These are phyloP conservation scores for Sipha flava DNA, from an alignment of 1,140 invertebrate genomes.

Conservation along the genomic window DNA sequence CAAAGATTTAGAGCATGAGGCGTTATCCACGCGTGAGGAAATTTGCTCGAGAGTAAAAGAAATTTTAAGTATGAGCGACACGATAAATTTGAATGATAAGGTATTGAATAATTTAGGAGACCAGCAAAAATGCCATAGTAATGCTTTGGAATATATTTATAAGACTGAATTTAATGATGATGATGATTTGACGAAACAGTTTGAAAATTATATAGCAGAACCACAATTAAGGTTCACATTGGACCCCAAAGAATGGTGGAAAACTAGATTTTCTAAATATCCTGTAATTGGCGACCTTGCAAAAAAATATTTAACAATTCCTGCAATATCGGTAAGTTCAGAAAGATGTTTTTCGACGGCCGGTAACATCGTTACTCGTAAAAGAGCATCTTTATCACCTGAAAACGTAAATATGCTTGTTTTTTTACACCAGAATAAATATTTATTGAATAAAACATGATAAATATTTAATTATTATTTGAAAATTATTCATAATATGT, in stretches of 20 bases:
- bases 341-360: conserved; percentile 39
- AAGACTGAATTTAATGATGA: not conserved
- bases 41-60: not conserved
- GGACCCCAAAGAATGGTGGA: not conserved
- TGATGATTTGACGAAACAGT: not conserved
- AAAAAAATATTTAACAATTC: conserved; percentile 36
- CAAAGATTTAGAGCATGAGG: not conserved
- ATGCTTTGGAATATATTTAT: not conserved
- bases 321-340: conserved; percentile 33
- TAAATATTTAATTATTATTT: too few species aligned
- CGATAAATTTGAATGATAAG: not conserved
- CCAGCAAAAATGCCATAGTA: not conserved
- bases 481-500: too few species aligned
- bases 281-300: conserved; percentile 18
- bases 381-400: conserved; percentile 19
- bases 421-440: conserved; percentile 34
- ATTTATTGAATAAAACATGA: too few species aligned
- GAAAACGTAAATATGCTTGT: conserved; percentile 33
- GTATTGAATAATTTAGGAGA: not conserved
- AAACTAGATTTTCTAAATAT: not conserved
- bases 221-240: conserved; percentile 20
- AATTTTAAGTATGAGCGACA: not conserved
- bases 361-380: conserved; percentile 34
- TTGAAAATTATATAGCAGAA: not conserved
- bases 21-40: not conserved